Conservation (phyloP, 2,888 invertebrate genomes). For the Hecatera dysodea region DNA sequence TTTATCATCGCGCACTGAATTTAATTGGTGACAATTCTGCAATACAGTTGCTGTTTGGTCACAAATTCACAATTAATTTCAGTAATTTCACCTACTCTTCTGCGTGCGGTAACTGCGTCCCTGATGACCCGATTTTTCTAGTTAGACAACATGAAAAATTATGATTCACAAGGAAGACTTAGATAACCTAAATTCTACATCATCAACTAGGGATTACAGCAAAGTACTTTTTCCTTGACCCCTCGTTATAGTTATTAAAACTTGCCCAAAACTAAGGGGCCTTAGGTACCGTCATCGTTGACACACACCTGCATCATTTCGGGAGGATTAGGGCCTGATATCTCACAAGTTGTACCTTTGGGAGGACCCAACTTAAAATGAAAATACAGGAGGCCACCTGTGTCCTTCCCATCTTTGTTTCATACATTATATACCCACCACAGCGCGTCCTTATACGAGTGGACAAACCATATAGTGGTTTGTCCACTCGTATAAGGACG, state of each 20-base stretch:
- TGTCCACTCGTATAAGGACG: neutral
- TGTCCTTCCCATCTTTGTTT: conserved; percentile 22
- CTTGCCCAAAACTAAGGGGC: conserved; percentile 26
- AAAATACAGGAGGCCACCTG: conserved; percentile 54
- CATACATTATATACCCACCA: neutral
- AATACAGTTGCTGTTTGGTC: too few relatives aligned
- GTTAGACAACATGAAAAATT: neutral
- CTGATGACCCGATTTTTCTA: too few relatives aligned
- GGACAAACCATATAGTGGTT: conserved; percentile 4
- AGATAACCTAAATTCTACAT: too few relatives aligned
- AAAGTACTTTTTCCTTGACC: neutral
- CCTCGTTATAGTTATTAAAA: conserved; percentile 26
- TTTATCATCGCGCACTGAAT: too few relatives aligned
- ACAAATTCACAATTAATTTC: too few relatives aligned
- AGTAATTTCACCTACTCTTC: too few relatives aligned
- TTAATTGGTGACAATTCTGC: too few relatives aligned
- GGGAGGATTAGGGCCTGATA: conserved; percentile 57
- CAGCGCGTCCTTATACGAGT: too few relatives aligned
- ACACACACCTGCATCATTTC: conserved; percentile 45
- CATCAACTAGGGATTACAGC: conserved; percentile 12
- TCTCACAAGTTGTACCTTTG: conserved; percentile 50
- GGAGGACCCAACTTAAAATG: conserved; percentile 57
- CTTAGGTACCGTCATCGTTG: conserved; percentile 26
- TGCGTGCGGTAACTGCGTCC: too few relatives aligned
- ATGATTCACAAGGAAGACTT: neutral